Conservation (phyloP, 2,797 vertebrate species). For the Labroides dimidiatus region DNA sequence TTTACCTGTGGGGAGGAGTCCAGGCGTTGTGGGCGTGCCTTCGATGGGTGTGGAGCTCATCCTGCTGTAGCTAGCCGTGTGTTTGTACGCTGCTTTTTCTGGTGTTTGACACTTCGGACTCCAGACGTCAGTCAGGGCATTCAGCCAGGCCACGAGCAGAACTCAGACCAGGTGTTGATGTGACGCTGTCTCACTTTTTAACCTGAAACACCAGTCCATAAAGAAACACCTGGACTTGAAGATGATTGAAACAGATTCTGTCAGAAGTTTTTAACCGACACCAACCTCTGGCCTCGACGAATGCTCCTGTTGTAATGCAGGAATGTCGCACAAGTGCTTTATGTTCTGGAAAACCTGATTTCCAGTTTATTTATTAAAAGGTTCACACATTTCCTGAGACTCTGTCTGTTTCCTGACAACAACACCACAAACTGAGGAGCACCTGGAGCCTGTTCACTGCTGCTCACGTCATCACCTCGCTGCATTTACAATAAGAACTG, state of each 20-base stretch:
- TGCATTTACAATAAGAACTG: too few relatives aligned
- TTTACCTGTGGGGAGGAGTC: constrained; percentile 37
- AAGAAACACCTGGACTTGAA: too few relatives aligned
- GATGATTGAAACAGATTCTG: too few relatives aligned
- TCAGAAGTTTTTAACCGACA: too few relatives aligned
- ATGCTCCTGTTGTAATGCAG: constrained; percentile 74
- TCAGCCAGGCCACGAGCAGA: constrained; percentile 45
- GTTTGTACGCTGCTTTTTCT: constrained; percentile 67
- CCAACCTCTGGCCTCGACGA: constrained; percentile 39
- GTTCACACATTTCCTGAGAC: constrained; percentile 18
- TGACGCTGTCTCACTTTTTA: constrained; percentile 23
- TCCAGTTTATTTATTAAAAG: constrained; percentile 82
- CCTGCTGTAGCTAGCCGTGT: constrained; percentile 66
- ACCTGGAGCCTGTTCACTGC: too few relatives aligned
- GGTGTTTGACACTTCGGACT: constrained; percentile 36
- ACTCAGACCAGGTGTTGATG: constrained; percentile 6
- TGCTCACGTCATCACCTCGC: too few relatives aligned
- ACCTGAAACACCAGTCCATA: not conserved
- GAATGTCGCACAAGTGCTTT: constrained; percentile 80
- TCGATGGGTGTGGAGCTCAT: constrained; percentile 72
- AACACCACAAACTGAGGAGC: too few relatives aligned
- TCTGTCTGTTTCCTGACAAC: constrained; percentile 25
- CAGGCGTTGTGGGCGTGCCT: constrained; percentile 71
- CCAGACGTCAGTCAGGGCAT: constrained; percentile 42
- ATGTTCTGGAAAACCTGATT: constrained; percentile 67